A percentile compares a stretch with the other conserved stretches of the same genome.
Conservation (phyloP, 1,140 invertebrate genomes). For the Drosophila ironensis region DNA sequence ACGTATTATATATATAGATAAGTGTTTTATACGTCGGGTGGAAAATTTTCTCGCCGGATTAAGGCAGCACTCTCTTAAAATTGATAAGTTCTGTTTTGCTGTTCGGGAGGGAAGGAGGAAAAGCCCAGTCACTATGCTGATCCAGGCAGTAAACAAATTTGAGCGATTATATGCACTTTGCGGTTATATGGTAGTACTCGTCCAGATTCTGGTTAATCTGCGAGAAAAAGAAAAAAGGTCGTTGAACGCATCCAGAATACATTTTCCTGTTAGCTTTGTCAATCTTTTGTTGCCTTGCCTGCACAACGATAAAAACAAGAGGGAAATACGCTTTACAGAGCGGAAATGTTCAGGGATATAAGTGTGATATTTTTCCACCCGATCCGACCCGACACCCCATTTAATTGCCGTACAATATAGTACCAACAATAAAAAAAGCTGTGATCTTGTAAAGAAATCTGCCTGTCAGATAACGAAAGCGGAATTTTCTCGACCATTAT, state of each 20-base stretch:
- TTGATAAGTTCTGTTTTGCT: neutral
- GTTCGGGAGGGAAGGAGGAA: no score
- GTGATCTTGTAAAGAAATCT: neutral
- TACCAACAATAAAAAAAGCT: no score
- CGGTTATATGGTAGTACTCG: no score
- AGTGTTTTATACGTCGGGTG: neutral
- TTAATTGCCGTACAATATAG: slow-evolving; percentile 4
- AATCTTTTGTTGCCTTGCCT: neutral
- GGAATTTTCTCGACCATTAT: slow-evolving; percentile 18
- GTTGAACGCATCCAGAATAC: slow-evolving; percentile 6
- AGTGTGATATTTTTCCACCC: neutral
- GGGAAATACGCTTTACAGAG: neutral
- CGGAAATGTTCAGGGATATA: slow-evolving; percentile 21
- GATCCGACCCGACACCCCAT: neutral
- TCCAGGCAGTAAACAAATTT: no score
- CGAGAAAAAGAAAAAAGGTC: neutral
- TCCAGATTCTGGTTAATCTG: no score
- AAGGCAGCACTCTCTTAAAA: no score
- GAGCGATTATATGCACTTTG: no score
- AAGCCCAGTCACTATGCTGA: no score
- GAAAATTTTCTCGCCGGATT: neutral
- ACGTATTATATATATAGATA: neutral
- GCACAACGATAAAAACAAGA: slow-evolving; percentile 12
- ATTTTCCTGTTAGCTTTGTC: slow-evolving; percentile 27
- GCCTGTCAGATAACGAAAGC: slow-evolving; percentile 18